A percentile compares a stretch with the other conserved stretches of the same genome.
Conservation (phyloP, 2,888 invertebrate species). For the Pyrrhosoma nymphula region DNA sequence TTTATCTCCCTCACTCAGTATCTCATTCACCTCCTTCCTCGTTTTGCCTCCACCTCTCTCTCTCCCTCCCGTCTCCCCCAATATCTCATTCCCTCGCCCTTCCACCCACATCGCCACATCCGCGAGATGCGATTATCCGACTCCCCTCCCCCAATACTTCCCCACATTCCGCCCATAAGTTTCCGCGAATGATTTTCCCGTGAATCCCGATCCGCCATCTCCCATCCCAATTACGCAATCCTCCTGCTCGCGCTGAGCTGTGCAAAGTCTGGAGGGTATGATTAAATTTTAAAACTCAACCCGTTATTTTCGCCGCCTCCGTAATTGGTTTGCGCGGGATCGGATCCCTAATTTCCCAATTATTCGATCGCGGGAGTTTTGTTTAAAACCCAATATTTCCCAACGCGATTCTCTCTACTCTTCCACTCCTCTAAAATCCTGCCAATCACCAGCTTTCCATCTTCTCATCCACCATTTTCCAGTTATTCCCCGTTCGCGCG, state of each 20-base stretch:
- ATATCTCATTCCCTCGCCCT: not conserved
- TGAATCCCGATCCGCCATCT: not conserved
- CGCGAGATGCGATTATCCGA: not conserved
- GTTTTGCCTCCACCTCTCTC: not conserved
- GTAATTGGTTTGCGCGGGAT: slow-evolving; percentile 18
- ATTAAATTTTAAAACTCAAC: slow-evolving; percentile 24
- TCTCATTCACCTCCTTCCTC: not conserved
- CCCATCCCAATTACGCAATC: slow-evolving; percentile 17
- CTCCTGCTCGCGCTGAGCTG: not conserved
- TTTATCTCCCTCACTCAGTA: not conserved
- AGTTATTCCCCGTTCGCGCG: not conserved
- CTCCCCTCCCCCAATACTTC: not conserved
- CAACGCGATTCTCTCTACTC: not conserved
- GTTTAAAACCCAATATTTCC: not conserved
- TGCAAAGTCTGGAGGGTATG: not conserved
- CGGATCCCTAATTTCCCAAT: not conserved
- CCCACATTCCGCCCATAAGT: not conserved
- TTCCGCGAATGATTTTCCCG: slow-evolving; percentile 2
- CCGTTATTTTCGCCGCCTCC: not conserved
- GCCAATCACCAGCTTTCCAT: not conserved
- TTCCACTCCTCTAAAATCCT: not conserved
- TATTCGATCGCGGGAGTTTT: slow-evolving; percentile 7
- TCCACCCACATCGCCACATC: not conserved
- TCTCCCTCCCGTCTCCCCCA: not conserved
- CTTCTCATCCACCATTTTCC: not conserved